Evolutionary conservation across 2,113 vertebrate genomes (phyloP), one percentile per base, ranked within the genome.

Genomic region (Onychostruthus taczanowskii): DNA sequence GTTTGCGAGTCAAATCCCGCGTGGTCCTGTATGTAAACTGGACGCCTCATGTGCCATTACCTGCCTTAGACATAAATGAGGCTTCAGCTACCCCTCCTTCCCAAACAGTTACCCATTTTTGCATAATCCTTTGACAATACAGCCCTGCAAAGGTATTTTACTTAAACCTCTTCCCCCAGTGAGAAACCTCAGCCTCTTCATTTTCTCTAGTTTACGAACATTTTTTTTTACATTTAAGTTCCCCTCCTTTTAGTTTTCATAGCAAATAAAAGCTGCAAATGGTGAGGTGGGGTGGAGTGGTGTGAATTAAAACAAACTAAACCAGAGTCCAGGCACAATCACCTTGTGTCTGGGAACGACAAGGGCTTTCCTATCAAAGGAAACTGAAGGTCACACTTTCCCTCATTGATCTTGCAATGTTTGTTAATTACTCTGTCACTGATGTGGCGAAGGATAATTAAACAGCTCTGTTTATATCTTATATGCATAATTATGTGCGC

Each of bases 341-440:
- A 98, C 98, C 98, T 98, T 98, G 98, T 96, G 97, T 97, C 95
- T 97, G 96, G 96, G 90, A 97, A 95, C 90, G 46, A 97, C 98
- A 98, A 98, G 98, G 98, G 98, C 98, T 98, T 98, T 97, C 97
- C 97, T 98, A 98, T 98, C 97, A 98, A 98, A 98, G 98, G 97
- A 98, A 98, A 97, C 98, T 99, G 99, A 99, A 99, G 99, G 99
- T 99, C 99, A 99, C 98, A 99, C 98, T 99, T 99, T 99, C 99
- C 99, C 99, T 99, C 99, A 99, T 99, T 99, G 99, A 99, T 99
- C 99, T 99, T 99, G 99, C 99, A 98, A 99, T 99, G 99, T 99
- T 99, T 99, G 99, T 99, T 99, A 99, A 99, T 99, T 99, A 99
- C 99, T 99, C 99, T 99, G 99, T 99, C 99, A 99, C 99, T 99